phyloP scores from a whole-genome alignment of 1,140 invertebrate genomes.

The Panagrolaimus sp. region DNA sequence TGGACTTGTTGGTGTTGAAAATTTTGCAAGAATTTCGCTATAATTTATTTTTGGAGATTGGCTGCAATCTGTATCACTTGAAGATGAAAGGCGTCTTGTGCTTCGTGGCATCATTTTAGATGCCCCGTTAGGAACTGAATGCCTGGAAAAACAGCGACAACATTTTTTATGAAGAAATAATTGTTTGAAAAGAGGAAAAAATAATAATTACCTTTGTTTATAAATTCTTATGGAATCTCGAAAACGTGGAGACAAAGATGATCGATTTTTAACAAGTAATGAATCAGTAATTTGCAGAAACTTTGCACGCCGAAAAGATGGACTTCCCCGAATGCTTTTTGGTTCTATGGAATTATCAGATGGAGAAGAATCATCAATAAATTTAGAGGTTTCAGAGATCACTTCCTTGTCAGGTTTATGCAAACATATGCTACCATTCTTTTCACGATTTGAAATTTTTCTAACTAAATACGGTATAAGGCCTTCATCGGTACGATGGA shows the following conservation, averaged over 20 bases:
- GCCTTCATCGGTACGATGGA: neutral
- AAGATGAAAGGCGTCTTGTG: slow-evolving; percentile 4
- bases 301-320: neutral
- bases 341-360: neutral
- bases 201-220: slow-evolving; percentile 13
- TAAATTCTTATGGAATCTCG: slow-evolving; percentile 5
- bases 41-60: neutral
- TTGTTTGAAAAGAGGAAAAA: neutral
- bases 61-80: slow-evolving; percentile 15
- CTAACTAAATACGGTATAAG: neutral
- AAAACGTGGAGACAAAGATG: neutral
- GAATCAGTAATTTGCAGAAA: slow-evolving; percentile 9
- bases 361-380: slow-evolving; percentile 11
- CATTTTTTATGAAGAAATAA: neutral
- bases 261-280: neutral
- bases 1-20: neutral
- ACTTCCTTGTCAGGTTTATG: no score
- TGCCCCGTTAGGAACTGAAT: slow-evolving; percentile 12
- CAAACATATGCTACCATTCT: no score
- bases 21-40: neutral
- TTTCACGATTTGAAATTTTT: no score
- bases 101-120: neutral
- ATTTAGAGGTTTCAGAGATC: neutral
- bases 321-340: neutral
- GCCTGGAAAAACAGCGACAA: neutral